Conservation (phyloP, 2,113 vertebrate species). For the Numenius arquata region DNA sequence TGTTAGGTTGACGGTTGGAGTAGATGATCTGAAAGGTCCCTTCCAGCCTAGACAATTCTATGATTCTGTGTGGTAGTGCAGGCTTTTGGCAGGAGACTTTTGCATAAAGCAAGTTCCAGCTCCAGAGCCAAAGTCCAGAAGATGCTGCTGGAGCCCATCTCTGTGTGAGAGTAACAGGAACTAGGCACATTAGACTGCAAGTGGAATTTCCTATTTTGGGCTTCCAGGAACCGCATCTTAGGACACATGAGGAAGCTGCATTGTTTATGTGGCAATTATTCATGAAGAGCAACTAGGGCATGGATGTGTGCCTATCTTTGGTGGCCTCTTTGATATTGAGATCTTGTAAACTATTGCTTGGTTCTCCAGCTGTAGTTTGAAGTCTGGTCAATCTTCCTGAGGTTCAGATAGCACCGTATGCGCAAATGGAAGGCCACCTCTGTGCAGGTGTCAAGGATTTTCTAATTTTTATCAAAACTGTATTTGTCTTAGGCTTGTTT, state of each 20-base stretch:
- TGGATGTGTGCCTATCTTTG: rapidly evolving
- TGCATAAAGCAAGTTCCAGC: background rate
- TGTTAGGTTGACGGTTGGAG: too few relatives aligned
- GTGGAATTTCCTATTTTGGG: background rate
- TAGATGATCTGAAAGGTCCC: too few relatives aligned
- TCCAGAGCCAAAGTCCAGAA: background rate
- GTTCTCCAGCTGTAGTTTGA: background rate
- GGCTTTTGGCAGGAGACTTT: background rate
- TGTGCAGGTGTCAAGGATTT: background rate
- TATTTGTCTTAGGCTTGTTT: background rate
- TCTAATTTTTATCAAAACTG: background rate
- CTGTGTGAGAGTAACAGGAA: background rate
- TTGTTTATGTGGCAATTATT: background rate
- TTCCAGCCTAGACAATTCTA: too few relatives aligned
- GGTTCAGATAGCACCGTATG: rapidly evolving
- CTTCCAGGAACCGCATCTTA: background rate
- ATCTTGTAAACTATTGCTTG: background rate
- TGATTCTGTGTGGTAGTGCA: rapidly evolving
- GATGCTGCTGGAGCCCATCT: background rate
- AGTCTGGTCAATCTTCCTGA: background rate
- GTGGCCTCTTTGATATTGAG: background rate
- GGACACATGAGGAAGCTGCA: background rate
- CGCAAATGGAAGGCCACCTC: background rate
- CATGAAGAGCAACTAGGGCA: background rate
- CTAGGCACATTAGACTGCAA: background rate